phyloP scores from a whole-genome alignment of 2,888 invertebrate genomes.

The Anagyrus pseudococci region DNA sequence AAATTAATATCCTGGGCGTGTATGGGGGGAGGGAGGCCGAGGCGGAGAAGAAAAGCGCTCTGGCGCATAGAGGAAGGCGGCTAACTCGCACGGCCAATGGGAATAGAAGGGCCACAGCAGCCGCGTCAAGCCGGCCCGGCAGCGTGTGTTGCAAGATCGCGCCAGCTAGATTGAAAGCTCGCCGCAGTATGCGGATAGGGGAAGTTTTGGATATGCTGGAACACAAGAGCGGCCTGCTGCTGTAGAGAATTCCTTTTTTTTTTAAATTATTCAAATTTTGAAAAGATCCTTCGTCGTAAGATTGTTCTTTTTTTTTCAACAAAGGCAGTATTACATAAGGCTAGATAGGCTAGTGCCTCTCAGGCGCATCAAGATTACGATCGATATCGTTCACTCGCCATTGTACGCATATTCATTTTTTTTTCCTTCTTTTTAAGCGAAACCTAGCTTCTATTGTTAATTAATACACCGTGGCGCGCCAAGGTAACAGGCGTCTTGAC shows the following conservation, averaged over 20 bases:
- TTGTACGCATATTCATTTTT: not conserved
- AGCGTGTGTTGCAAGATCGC: constrained; percentile 6
- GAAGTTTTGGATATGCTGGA: constrained; percentile 27
- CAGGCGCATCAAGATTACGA: constrained; percentile 8
- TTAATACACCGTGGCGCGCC: not conserved
- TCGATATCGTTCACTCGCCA: constrained; percentile 10
- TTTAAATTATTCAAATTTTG: not conserved
- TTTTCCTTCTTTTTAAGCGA: too few relatives aligned
- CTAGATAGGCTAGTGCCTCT: not conserved
- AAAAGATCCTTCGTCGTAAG: not conserved
- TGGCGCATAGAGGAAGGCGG: constrained; percentile 40
- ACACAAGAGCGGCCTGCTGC: constrained; percentile 25
- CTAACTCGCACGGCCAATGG: constrained; percentile 42
- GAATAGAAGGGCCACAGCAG: constrained; percentile 17
- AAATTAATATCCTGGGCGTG: constrained; percentile 56
- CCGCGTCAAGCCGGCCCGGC: constrained; percentile 16
- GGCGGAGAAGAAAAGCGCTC: too few relatives aligned
- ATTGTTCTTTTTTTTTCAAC: not conserved
- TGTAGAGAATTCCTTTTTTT: not conserved
- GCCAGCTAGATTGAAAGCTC: constrained; percentile 21
- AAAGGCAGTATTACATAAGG: not conserved
- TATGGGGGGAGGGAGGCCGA: too few relatives aligned
- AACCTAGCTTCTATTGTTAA: not conserved
- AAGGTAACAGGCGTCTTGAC: too few relatives aligned
- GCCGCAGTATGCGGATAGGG: not conserved